A percentile compares a stretch with the other conserved stretches of the same genome.
Conservation (phyloP, 2,113 vertebrate species). For the Gopherus evgoodei region DNA sequence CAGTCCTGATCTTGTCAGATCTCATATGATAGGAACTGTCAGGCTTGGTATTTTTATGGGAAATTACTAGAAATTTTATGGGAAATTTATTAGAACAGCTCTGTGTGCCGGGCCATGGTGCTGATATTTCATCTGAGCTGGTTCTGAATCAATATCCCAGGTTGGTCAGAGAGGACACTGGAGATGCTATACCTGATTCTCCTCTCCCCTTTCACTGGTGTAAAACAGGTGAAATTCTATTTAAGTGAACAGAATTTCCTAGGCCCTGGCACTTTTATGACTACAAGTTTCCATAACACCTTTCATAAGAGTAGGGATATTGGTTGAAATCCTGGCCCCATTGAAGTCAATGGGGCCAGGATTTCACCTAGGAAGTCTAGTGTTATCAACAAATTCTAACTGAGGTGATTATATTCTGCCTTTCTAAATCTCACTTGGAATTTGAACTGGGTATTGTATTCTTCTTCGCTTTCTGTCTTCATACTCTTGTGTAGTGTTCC, state of each 20-base stretch:
- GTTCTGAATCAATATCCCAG: constrained; percentile 69
- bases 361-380: constrained; percentile 71
- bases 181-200: constrained; percentile 69
- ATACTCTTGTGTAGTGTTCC: constrained; percentile 59
- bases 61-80: constrained; percentile 43
- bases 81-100: constrained; percentile 34
- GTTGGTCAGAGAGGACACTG: constrained; percentile 67
- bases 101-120: constrained; percentile 5
- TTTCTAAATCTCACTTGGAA: constrained; percentile 73
- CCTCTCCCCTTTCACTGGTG: constrained; percentile 36
- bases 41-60: constrained; percentile 49
- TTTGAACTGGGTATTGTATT: constrained; percentile 70
- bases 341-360: constrained; percentile 55
- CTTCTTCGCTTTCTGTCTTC: constrained; percentile 62
- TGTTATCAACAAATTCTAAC: constrained; percentile 74
- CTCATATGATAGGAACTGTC: constrained; percentile 36
- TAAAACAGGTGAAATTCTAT: constrained; percentile 17
- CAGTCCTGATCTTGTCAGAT: constrained; percentile 8
- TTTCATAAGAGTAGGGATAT: constrained; percentile 50
- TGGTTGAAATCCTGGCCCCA: constrained; percentile 56
- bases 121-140: constrained; percentile 61
- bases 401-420: constrained; percentile 68
- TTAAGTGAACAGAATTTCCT: constrained; percentile 41
- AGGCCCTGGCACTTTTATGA: constrained; percentile 46
- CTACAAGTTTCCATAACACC: constrained; percentile 52